These are phyloP conservation scores for Rattus norvegicus DNA, from an alignment of 2,113 vertebrate genomes.

Conservation along the genomic window GRCr8 NC_086032.1:89794501-89795000, in stretches of 20 bases:
- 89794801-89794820: not conserved
- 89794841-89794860: rapidly evolving
- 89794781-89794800: not conserved
- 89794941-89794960: not conserved
- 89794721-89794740: not conserved
- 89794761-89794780: not conserved
- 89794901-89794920: not conserved
- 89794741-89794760: rapidly evolving
- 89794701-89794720: not conserved
- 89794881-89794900: not conserved
- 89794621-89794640: not conserved
- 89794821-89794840: not conserved
- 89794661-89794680: not conserved
- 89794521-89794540: not conserved
- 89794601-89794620: not conserved
- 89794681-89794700: not conserved
- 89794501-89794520: not conserved
- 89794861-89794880: too few species aligned
- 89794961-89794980: not conserved
- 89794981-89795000: not conserved
- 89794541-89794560: not conserved
- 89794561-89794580: not conserved
- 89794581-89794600: not conserved
- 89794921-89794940: not conserved
- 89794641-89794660: constrained; percentile 8